phyloP scores from a whole-genome alignment of 2,113 vertebrate genomes.

The Bufo gargarizans region DNA sequence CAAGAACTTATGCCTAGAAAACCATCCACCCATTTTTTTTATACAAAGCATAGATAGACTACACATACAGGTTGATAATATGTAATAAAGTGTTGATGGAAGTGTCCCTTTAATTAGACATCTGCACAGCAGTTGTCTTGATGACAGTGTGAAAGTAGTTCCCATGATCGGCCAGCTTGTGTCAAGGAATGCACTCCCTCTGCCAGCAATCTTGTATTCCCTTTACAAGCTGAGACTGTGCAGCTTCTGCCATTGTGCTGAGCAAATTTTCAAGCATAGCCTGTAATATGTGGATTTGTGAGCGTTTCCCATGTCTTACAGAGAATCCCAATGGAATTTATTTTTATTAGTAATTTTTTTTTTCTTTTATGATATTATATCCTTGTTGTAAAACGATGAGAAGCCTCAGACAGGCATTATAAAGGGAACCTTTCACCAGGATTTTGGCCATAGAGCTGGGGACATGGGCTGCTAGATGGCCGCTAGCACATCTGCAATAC shows the following conservation, averaged over 20 bases:
- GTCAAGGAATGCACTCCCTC: not conserved
- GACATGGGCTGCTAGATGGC: too few relatives aligned
- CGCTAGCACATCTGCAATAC: too few relatives aligned
- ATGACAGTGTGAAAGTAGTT: not conserved
- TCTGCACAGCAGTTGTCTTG: not conserved
- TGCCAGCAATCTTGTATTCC: constrained; percentile 24
- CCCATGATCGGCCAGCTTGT: not conserved
- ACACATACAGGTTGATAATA: too few relatives aligned
- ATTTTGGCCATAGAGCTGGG: too few relatives aligned
- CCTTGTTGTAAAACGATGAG: not conserved
- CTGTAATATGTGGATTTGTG: not conserved
- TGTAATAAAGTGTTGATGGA: too few relatives aligned
- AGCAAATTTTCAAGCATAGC: not conserved
- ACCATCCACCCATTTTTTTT: too few relatives aligned
- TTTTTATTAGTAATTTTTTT: not conserved
- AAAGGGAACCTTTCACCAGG: too few relatives aligned
- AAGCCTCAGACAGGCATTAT: not conserved
- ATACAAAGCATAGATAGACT: too few relatives aligned
- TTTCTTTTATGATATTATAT: not conserved
- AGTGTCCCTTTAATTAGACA: too few relatives aligned
- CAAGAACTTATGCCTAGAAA: too few relatives aligned
- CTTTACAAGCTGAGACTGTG: not conserved
- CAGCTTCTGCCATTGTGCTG: not conserved
- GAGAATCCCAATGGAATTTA: not conserved
- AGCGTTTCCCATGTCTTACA: not conserved